Percentiles rank a stretch among this genome's conserved stretches.
Conservation (phyloP, 1,140 invertebrate species). For the Trinorchestia longiramus region DNA sequence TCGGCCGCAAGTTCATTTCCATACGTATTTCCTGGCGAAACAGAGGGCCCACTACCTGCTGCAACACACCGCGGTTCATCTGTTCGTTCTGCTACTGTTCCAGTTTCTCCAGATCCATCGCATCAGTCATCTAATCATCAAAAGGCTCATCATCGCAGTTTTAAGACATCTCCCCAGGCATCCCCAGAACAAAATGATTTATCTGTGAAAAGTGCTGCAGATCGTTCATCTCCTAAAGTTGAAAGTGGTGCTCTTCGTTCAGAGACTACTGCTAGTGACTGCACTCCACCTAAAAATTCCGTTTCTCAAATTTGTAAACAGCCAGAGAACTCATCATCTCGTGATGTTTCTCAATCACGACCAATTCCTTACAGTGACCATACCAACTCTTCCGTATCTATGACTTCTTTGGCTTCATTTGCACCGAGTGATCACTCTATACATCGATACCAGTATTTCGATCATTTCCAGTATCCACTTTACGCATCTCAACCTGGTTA, state of each 20-base stretch:
- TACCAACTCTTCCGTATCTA: neutral
- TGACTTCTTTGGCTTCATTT: neutral
- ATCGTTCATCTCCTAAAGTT: neutral
- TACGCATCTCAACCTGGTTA: neutral
- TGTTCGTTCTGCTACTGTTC: neutral
- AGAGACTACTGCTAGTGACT: neutral
- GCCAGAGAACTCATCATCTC: neutral
- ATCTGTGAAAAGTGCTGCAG: neutral
- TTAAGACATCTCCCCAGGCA: neutral
- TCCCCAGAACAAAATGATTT: neutral
- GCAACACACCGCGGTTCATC: neutral
- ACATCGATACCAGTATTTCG: neutral
- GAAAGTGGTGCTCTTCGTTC: neutral
- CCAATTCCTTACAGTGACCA: neutral
- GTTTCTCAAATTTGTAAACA: neutral
- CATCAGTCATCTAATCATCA: neutral
- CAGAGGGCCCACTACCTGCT: neutral
- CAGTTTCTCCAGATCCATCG: neutral
- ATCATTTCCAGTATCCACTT: neutral
- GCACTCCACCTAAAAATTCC: neutral
- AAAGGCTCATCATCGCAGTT: neutral
- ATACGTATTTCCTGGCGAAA: neutral
- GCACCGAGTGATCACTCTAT: neutral
- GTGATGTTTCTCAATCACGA: neutral
- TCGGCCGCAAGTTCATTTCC: neutral